Base-by-base conservation (phyloP, 2,888 invertebrate genomes). In the Eupeodes latifasciatus region DNA sequence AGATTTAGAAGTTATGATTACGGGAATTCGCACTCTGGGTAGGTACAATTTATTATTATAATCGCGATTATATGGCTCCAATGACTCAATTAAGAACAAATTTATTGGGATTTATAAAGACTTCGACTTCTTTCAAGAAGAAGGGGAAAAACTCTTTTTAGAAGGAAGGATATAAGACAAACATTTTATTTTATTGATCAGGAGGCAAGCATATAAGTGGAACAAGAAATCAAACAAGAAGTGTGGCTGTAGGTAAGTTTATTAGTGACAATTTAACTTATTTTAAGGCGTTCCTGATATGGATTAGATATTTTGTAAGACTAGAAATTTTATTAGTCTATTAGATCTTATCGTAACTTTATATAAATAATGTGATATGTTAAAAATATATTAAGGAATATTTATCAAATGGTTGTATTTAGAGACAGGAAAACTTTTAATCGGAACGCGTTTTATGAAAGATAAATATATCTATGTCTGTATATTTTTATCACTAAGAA, bases 1-100 rank as follows among this genome's bases (percentile, higher is more conserved):
- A 87, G 83, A 84, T 77, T 72, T 80, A 64, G 7, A 81, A 81
- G 40, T 85, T 78, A 81, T 78, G 64, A 71, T 77, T 40, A 61
- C 59, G 10, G 27, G 34, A n/a, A 66, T 36, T 47, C 72, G 40
- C 61, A 47, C 10, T 27, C 40, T 4, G 36, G 59, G 36, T 34
- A 6, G 51, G 19, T 44, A 16, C n/a, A 27, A 59, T 67, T 59
- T 59, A 64, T 59, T 59, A 64, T 51, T 16, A 40, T 55, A 49
- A 67, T 80, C 14, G 11, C 16, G 53, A 64, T 49, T 36, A 40
- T 40, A 40, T 40, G 49, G 49, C 2, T 67, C 51, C 27, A 49
- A 66, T 74, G 61, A 72, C 84, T 84, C 72, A 84, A 87, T 87
- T 77, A 77, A 67, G 40, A 64, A 5, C 4, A 72, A 84, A 84